Evolutionary conservation across 2,888 invertebrate genomes (phyloP), one percentile per base, ranked within the genome.

Genomic region (Sminthurides aquaticus): DNA sequence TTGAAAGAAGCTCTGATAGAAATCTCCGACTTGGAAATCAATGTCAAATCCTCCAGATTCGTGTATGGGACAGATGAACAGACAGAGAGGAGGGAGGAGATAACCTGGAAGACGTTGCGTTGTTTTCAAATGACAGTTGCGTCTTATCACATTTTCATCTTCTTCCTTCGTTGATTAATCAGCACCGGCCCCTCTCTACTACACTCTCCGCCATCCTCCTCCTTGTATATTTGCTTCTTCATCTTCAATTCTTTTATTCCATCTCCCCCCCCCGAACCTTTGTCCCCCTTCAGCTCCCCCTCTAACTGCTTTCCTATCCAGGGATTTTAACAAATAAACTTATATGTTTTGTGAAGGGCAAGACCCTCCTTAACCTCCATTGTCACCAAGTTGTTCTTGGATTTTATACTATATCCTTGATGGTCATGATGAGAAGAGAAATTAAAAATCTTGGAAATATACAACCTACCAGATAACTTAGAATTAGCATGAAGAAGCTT

Each of bases 1-100:
- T 67, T 70, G 70, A 73, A 73, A 71, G 69, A 69, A 66, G 65
- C 65, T 43, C 15, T 68, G 73, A 73, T 73, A 73, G 34, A 29
- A 24, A 73, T 73, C 73, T 70, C 73, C 69, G 70, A 65, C 68
- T 70, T 65, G 62, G 68, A 69, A 73, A 70, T 71, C 71, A 72
- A 73, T 72, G 71, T 73, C 71, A 73, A 69, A 68, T 65, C 52
- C 64, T 66, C 58, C 56, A 65, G 61, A 64, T 66, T n/a, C n/a
- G 67, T 67, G 66, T 66, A 62, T 67, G 67, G 54, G 68, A 68
- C 61, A 68, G 58, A 66, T 66, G 66, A 65, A 67, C 60, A 59
- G 25, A 60, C 58, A 64, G 58, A 67, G 62, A 68, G 57, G 43
- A 57, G 57, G 49, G 60, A 57, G 52, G 52, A 15, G 57, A 63